Evolutionary conservation across 2,888 invertebrate genomes (phyloP).

Genomic region (Myopa testacea): DNA sequence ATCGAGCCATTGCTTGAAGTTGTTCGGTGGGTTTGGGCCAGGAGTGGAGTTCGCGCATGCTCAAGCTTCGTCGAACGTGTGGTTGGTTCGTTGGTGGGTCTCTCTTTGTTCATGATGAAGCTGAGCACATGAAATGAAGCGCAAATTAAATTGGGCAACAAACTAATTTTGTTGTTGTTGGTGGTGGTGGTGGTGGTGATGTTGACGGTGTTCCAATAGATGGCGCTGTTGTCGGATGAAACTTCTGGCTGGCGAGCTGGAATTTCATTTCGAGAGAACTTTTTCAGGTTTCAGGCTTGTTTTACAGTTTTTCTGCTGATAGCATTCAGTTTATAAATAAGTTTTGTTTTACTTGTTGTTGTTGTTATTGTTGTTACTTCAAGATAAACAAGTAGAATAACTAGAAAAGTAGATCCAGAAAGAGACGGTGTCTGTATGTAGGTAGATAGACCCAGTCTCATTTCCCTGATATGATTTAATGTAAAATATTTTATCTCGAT

Average conservation of each 20-base stretch:
- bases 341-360: neutral
- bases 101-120: neutral
- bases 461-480: no score
- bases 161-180: neutral
- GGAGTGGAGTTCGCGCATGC: no score
- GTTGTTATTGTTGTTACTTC: neutral
- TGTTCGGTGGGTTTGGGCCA: neutral
- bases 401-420: no score
- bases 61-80: no score
- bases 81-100: no score
- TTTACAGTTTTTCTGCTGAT: neutral
- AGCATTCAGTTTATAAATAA: neutral
- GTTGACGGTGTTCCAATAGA: neutral
- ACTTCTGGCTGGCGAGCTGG: no score
- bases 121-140: neutral
- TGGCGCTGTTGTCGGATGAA: conserved; percentile 1
- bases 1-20: neutral
- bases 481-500: no score
- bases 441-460: no score
- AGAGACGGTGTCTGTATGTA: no score
- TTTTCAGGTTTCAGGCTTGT: neutral
- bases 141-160: neutral
- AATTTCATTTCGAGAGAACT: no score
- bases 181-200: neutral
- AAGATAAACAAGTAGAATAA: no score